Conservation (phyloP, 53 echinoderm and acorn worm species). For the Temnopleurus reevesii region DNA sequence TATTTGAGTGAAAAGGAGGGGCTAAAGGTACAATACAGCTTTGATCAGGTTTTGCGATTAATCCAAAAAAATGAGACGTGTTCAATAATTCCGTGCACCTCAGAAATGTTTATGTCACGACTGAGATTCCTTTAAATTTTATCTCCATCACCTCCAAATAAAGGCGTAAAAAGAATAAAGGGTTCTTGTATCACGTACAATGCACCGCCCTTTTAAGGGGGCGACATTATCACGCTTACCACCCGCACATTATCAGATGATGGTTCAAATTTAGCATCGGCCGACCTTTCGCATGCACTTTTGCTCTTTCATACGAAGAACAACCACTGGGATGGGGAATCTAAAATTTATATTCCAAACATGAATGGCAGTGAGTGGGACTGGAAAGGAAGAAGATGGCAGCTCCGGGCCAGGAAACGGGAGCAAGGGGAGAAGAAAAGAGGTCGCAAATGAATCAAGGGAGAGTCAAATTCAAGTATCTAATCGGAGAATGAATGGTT, state of each 20-base stretch:
- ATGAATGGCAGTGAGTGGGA: constrained; percentile 6
- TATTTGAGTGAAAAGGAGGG: too few species aligned
- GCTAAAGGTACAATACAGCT: too few species aligned
- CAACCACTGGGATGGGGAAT: not conserved
- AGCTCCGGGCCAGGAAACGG: not conserved
- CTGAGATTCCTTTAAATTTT: not conserved
- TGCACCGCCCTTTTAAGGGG: not conserved
- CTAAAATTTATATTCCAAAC: constrained; percentile 45
- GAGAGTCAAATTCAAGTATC: not conserved
- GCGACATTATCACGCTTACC: not conserved
- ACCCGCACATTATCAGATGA: constrained; percentile 32
- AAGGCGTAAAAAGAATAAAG: not conserved
- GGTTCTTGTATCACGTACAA: not conserved
- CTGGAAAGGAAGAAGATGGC: not conserved
- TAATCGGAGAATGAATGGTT: not conserved
- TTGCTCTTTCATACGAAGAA: not conserved
- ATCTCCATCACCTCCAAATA: not conserved
- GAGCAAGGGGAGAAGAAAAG: not conserved
- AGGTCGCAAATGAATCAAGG: not conserved
- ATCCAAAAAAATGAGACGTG: not conserved
- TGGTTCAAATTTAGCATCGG: constrained; percentile 18
- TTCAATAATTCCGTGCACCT: not conserved
- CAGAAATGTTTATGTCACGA: not conserved
- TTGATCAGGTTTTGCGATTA: not conserved
- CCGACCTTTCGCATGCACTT: constrained; percentile 22